Evolutionary conservation across 1,140 invertebrate species (phyloP).

Genomic region (Bombus sylvicola): DNA sequence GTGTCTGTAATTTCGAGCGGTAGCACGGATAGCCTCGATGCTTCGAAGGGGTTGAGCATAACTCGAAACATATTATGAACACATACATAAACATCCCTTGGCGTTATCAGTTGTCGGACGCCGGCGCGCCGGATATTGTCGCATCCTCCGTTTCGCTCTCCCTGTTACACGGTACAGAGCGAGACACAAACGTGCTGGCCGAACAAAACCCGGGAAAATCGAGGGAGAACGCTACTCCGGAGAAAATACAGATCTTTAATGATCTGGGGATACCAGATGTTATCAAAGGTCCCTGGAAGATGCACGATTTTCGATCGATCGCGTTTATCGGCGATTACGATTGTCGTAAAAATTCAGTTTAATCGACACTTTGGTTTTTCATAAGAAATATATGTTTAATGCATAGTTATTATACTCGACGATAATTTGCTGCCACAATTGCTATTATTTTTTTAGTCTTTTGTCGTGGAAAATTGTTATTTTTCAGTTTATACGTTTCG

Average conservation of each 20-base stretch:
- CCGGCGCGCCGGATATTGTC: slow-evolving; percentile 84
- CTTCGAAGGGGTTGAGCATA: slow-evolving; percentile 65
- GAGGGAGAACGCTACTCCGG: background rate
- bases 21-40: slow-evolving; percentile 37
- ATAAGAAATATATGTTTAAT: background rate
- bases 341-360: background rate
- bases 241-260: slow-evolving; percentile 34
- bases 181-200: slow-evolving; percentile 35
- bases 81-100: slow-evolving; percentile 82
- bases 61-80: slow-evolving; percentile 81
- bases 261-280: background rate
- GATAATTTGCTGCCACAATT: no score
- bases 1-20: slow-evolving; percentile 10
- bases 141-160: slow-evolving; percentile 80
- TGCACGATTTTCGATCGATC: background rate
- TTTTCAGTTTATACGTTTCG: no score
- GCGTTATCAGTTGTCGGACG: slow-evolving; percentile 84
- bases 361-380: background rate
- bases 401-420: no score
- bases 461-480: no score
- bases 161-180: slow-evolving; percentile 51
- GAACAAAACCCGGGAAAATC: slow-evolving; percentile 50
- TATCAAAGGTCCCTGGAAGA: background rate
- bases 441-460: no score
- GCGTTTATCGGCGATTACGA: background rate